Evolutionary conservation across 2,888 invertebrate genomes (phyloP), one percentile per base, ranked within the genome.

Genomic region (Rotaria socialis): DNA sequence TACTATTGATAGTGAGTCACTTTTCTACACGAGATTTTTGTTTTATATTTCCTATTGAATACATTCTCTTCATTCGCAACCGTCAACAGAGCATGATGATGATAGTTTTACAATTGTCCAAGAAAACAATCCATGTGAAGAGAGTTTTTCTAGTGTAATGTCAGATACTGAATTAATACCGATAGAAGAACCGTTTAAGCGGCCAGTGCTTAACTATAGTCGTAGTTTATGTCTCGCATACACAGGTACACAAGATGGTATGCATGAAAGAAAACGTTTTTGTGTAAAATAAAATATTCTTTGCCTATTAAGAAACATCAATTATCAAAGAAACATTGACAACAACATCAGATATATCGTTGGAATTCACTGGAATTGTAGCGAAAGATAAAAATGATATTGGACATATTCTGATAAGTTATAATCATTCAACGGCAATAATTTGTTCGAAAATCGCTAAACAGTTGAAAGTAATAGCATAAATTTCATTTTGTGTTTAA

Each of bases 351-450:
- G 11, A 10, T 7, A 14, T 35, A 67, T 67, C 67, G 19, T 67
- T 67, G 19, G 67, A 67, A 35, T 67, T 67, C 35, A 67, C 67
- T 67, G 67, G 5, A 67, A 41, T 19, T 16, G 35, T 6, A 7
- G 19, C 35, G 35, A 67, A 35, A 41, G 67, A 67, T 67, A 67
- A 67, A 19, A 67, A 80, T n/a, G 14, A 47, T 80, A n/a, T 80
- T 47, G 80, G 47, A 24, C 80, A 80, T 47, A 80, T 80, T 5
- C 47, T 80, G 80, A 80, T 80, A 24, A 80, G 80, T n/a, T 80
- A 47, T 47, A 47, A 80, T 80, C 80, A 80, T 47, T 47, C 47
- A n/a, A 47, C 80, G 10, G 24, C 14, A 80, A 2, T 19, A 2
- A 11, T 80, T 14, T 80, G 80, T 80, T 24, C 19, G 47, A 43